Evolutionary conservation across 23 tunicate species (phyloP), one percentile per base, ranked within the genome.

Genomic region (Halocynthia roretzi): DNA sequence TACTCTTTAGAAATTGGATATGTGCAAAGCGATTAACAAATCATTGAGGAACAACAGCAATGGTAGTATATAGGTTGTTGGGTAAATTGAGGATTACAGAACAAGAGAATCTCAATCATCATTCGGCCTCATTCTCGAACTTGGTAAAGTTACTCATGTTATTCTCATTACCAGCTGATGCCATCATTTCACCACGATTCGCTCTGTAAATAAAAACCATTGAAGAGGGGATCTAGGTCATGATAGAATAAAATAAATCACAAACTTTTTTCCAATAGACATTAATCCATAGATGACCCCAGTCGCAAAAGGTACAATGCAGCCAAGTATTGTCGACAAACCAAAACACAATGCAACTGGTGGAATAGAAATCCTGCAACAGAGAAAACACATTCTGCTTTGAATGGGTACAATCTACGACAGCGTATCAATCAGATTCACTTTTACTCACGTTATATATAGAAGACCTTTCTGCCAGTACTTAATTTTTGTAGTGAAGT

Each of bases 241-340:
- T 14, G 17, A 58, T n/a, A 58, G 1, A 14, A 58, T 4, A 21
- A 14, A 31, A 21, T 63, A 2, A 77, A 17, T 10, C 17, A 80
- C 89, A 74, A 76, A 89, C 96, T 93, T 93, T 83, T 84, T 83
- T 71, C 98, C 98, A 10, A 93, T 72, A 1, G 94, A 83, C 94
- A 93, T 85, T 44, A 93, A 56, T 6, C 98, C 98, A 70, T 93
- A 93, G 44, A 93, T 70, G 11, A 87, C 94, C 14, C 98, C 98
- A 70, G 93, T 84, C 6, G 94, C 94, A 80, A 93, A 93, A n/a
- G 90, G 91, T 19, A 70, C 53, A 61, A 87, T 76, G 53, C 89
- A 89, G 23, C 96, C 96, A 48, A 84, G 62, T 53, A 89, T 49
- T 44, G 88, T 82, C 50, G 85, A 19, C 21, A 87, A 40, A 2